Base-by-base conservation (phyloP, 2,113 vertebrate species). In the Zosterops lateralis region DNA sequence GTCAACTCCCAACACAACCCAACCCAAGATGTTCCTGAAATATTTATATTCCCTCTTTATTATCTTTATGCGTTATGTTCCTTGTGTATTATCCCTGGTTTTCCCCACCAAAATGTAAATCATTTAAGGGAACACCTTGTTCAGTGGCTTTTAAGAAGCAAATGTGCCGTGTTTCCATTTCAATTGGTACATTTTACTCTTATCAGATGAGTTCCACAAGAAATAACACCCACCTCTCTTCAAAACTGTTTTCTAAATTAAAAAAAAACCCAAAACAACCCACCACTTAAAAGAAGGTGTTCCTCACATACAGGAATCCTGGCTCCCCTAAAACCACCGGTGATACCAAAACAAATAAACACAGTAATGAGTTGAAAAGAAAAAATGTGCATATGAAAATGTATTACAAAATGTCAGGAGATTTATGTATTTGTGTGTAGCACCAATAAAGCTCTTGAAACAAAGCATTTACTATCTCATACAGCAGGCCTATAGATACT, bases 281-380 rank as follows among this genome's bases (percentile, higher is more conserved):
- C 36, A 91, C 66, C 62, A 95, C 81, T 95, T 95, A 60, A 95
- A 95, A 82, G 58, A 53, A 83, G 14, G 18, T 64, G 65, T 9
- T 85, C 48, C 60, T 92, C 42, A 76, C 7, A 73, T 28, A 36
- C 42, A 90, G 51, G 71, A 92, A 83, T 64, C 67, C 44, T 48
- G 51, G 56, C 87, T 95, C 78, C 64, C 79, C 47, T 90, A 74
- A 93, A 96, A 80, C 64, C 50, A 73, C 47, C 8, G 17, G 8
- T 24, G 40, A 83, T 40, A 80, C 24, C 24, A 58, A 87, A 86
- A 81, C n/a, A 70, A 79, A 81, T 4, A 80, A 70, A 67, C 13
- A 72, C 16, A 70, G 28, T 58, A 51, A 64, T 10, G 57, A 57
- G 51, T 70, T 87, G 67, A 85, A 82, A 74, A 82, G 67, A 73